phyloP scores from a whole-genome alignment of 1,140 invertebrate species.

The Aporrectodea caliginosa region DNA sequence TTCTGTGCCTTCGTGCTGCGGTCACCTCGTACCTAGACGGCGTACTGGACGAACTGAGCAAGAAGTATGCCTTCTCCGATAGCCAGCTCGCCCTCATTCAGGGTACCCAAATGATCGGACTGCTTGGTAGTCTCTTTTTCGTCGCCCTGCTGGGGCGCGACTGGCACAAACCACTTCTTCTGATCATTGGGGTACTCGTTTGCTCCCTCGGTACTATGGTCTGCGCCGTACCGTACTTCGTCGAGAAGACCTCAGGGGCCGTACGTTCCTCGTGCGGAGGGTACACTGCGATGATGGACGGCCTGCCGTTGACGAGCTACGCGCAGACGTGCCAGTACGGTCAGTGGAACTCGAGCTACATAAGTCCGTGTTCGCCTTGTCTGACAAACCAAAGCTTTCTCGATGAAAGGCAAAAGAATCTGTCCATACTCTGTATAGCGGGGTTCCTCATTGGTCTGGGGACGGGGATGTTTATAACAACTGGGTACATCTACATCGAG shows the following conservation, averaged over 20 bases:
- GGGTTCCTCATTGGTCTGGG: constrained; percentile 22
- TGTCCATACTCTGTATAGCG: constrained; percentile 2
- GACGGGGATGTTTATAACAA: constrained; percentile 15
- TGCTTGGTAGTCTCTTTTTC: constrained; percentile 2
- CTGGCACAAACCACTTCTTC: constrained; percentile 15
- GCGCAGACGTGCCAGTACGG: background rate
- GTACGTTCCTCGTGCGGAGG: background rate
- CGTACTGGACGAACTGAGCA: background rate
- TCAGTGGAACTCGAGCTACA: background rate
- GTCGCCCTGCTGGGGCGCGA: constrained; percentile 8
- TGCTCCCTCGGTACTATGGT: constrained; percentile 11
- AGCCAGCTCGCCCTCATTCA: background rate
- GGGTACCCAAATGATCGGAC: constrained; percentile 6
- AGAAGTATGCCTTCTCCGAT: constrained; percentile 15
- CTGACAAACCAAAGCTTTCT: background rate
- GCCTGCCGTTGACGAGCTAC: background rate
- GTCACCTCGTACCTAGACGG: constrained; percentile 9
- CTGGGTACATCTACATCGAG: constrained; percentile 14
- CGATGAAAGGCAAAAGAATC: background rate
- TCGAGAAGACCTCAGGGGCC: background rate
- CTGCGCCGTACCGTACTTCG: constrained; percentile 6
- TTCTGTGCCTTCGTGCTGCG: background rate
- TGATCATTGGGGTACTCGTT: background rate
- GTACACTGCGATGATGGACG: too few relatives aligned
- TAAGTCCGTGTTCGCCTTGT: background rate